These are phyloP conservation scores for Drosophila nr. perissopoda DNA, from an alignment of 2,888 invertebrate species.

Conservation along the genomic window DNA sequence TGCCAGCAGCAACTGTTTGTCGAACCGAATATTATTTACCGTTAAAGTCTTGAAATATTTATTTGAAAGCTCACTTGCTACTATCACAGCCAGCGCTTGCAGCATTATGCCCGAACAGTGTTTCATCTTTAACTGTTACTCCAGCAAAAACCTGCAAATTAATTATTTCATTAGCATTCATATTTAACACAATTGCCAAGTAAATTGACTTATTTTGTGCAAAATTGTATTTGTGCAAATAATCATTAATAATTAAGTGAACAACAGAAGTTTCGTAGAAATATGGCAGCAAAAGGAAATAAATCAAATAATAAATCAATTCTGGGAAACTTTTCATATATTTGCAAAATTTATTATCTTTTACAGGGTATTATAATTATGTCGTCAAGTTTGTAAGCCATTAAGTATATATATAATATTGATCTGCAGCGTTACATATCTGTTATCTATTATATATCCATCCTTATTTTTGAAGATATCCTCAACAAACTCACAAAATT, in stretches of 20 bases:
- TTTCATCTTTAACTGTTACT: slow-evolving; percentile 18
- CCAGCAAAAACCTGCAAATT: slow-evolving; percentile 23
- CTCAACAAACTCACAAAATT: too few relatives aligned
- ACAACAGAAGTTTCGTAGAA: background rate
- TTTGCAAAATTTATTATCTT: background rate
- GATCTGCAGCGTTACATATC: too few relatives aligned
- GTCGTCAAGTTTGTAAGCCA: too few relatives aligned
- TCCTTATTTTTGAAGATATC: too few relatives aligned
- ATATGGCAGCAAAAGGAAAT: too few relatives aligned
- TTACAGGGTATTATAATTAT: background rate
- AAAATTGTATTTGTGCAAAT: background rate
- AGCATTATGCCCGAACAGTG: slow-evolving; percentile 1
- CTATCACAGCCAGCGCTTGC: slow-evolving; percentile 10
- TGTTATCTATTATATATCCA: too few relatives aligned
- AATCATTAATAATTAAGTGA: background rate
- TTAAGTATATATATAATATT: too few relatives aligned
- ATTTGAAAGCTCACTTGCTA: slow-evolving; percentile 28
- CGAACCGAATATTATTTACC: background rate
- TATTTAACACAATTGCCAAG: background rate
- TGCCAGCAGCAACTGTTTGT: slow-evolving; percentile 29
- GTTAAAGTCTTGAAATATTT: background rate
- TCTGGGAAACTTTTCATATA: background rate
- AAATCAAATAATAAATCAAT: background rate
- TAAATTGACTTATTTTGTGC: background rate
- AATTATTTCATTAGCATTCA: background rate